A percentile compares a stretch with the other conserved stretches of the same genome.
Conservation (phyloP, 2,888 invertebrate genomes). For the Polyploca ridens region DNA sequence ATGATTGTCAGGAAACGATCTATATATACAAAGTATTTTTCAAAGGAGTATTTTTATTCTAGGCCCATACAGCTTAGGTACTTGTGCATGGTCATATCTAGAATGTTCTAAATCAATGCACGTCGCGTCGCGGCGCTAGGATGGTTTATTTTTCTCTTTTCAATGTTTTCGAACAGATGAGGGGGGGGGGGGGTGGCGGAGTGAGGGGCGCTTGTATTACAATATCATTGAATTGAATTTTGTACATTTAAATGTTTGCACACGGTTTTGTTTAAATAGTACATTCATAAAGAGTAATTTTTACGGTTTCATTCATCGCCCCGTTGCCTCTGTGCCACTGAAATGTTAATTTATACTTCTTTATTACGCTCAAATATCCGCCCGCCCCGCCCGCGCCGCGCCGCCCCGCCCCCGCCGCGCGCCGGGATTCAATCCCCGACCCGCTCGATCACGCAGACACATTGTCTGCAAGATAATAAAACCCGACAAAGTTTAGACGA, state of each 20-base stretch:
- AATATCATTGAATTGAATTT: slow-evolving; percentile 38
- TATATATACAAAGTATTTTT: too few species aligned
- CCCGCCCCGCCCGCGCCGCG: background rate
- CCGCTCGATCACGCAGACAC: background rate
- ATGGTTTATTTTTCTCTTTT: slow-evolving; percentile 14
- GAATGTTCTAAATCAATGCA: background rate
- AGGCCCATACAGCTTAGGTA: background rate
- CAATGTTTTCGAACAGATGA: slow-evolving; percentile 16
- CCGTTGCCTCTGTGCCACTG: background rate
- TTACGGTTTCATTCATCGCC: background rate
- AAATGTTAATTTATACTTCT: background rate
- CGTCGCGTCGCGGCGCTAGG: background rate
- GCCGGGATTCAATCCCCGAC: background rate
- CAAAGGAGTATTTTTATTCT: background rate
- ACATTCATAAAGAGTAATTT: slow-evolving; percentile 24
- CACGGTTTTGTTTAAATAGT: slow-evolving; percentile 36
- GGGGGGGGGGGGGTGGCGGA: slow-evolving; percentile 13
- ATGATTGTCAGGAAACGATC: too few species aligned
- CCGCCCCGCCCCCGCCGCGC: too few species aligned
- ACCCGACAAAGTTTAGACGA: background rate
- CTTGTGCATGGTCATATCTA: background rate
- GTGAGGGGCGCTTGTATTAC: slow-evolving; percentile 21
- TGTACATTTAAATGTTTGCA: slow-evolving; percentile 46
- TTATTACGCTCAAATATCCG: too few species aligned
- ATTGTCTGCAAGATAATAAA: slow-evolving; percentile 9